These are phyloP conservation scores for Ammodramus savannarum DNA, from an alignment of 2,113 vertebrate genomes.

Conservation along the genomic window DNA sequence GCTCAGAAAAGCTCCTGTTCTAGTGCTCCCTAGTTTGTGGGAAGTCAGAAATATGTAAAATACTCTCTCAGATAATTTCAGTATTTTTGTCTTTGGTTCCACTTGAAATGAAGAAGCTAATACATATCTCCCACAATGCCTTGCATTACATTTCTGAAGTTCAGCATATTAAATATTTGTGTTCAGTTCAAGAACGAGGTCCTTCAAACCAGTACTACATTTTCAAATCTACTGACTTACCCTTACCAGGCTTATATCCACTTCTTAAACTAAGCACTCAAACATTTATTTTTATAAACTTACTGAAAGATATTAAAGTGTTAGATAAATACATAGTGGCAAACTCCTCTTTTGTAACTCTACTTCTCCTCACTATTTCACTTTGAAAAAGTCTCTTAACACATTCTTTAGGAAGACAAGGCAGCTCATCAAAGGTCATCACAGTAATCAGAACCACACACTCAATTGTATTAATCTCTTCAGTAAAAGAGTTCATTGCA, in stretches of 20 bases:
- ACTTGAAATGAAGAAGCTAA: background rate
- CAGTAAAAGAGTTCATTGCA: background rate
- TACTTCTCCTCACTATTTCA: background rate
- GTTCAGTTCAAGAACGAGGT: background rate
- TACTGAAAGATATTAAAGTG: background rate
- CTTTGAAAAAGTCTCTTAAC: background rate
- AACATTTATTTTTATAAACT: background rate
- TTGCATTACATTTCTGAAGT: background rate
- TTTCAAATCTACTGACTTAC: background rate
- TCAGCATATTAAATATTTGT: background rate
- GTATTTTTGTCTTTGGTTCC: background rate
- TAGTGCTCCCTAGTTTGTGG: background rate
- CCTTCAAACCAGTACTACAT: background rate
- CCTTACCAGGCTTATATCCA: background rate
- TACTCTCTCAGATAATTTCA: background rate
- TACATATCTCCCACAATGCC: background rate
- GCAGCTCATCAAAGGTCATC: slow-evolving; percentile 14
- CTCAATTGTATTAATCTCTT: slow-evolving; percentile 6
- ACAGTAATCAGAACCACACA: background rate
- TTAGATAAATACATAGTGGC: background rate
- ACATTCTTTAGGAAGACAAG: background rate
- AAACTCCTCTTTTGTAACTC: background rate
- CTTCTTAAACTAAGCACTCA: background rate
- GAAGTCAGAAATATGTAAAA: background rate
- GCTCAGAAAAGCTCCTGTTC: background rate